Percentiles rank a stretch among this genome's conserved stretches.
These are phyloP conservation scores for Tyrannus savana DNA, from an alignment of 2,113 vertebrate species.

Conservation along the genomic window DNA sequence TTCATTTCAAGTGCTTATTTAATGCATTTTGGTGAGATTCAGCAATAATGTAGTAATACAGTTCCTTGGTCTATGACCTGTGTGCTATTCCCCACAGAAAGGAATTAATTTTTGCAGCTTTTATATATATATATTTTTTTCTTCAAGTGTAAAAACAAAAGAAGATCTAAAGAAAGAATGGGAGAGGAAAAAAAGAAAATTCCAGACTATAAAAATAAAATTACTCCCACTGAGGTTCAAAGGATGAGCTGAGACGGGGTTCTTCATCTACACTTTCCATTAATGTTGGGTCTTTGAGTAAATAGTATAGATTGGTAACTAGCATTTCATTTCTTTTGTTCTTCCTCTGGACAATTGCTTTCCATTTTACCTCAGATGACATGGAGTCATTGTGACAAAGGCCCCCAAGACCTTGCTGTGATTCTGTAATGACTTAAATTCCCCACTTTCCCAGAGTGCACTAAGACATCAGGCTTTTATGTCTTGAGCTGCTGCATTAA, in stretches of 20 bases:
- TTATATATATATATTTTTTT: conserved; percentile 14
- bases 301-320: conserved; percentile 27
- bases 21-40: conserved; percentile 60
- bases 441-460: conserved; percentile 30
- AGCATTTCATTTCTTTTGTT: conserved; percentile 12
- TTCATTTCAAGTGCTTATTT: conserved; percentile 61
- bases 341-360: conserved; percentile 19
- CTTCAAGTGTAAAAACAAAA: conserved; percentile 33
- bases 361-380: conserved; percentile 53
- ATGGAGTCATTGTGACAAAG: not conserved
- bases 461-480: conserved; percentile 50
- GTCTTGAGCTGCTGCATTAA: conserved; percentile 54
- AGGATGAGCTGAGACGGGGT: not conserved
- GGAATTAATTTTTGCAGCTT: not conserved
- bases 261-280: conserved; percentile 27
- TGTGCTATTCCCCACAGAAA: conserved; percentile 1
- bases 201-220: conserved; percentile 33
- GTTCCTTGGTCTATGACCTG: conserved; percentile 44
- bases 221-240: conserved; percentile 11
- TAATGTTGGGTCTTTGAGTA: conserved; percentile 30
- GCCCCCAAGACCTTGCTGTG: not conserved
- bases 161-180: conserved; percentile 21
- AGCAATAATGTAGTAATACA: conserved; percentile 46
- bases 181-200: not conserved
- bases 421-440: conserved; percentile 31